Evolutionary conservation across 2,113 vertebrate species (phyloP).

Genomic region (Suncus etruscus): DNA sequence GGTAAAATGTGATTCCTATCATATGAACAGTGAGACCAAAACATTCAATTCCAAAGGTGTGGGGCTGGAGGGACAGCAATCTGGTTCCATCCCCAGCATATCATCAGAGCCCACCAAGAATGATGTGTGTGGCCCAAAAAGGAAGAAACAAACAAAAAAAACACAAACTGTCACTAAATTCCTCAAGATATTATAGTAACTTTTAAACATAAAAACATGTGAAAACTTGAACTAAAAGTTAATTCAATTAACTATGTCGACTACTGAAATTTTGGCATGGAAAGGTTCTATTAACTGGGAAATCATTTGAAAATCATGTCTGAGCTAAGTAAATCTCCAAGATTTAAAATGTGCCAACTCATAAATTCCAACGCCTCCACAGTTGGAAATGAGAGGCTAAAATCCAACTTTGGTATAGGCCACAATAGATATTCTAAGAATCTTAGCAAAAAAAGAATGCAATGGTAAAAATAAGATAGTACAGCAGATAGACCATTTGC

Average conservation of each 20-base stretch:
- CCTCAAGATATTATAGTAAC: neutral
- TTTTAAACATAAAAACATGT: neutral
- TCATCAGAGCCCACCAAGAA: no score
- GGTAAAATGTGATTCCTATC: neutral
- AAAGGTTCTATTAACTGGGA: neutral
- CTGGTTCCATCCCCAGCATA: no score
- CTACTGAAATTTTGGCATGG: neutral
- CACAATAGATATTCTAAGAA: neutral
- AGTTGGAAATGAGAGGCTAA: neutral
- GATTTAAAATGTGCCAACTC: no score
- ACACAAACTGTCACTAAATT: conserved; percentile 8
- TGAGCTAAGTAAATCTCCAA: neutral
- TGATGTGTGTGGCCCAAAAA: no score
- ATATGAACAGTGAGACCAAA: neutral
- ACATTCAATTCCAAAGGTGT: neutral
- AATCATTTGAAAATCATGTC: neutral
- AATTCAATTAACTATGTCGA: neutral
- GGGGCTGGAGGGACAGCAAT: no score
- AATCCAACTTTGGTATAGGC: neutral
- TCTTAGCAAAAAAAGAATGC: neutral
- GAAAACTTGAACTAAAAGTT: neutral
- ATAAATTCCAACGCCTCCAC: neutral
- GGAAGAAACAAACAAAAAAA: no score
- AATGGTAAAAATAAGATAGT: neutral
- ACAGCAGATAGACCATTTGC: no score